Evolutionary conservation across 1,140 invertebrate species (phyloP), one percentile per base, ranked within the genome.

Genomic region (Mactra quadrangularis): DNA sequence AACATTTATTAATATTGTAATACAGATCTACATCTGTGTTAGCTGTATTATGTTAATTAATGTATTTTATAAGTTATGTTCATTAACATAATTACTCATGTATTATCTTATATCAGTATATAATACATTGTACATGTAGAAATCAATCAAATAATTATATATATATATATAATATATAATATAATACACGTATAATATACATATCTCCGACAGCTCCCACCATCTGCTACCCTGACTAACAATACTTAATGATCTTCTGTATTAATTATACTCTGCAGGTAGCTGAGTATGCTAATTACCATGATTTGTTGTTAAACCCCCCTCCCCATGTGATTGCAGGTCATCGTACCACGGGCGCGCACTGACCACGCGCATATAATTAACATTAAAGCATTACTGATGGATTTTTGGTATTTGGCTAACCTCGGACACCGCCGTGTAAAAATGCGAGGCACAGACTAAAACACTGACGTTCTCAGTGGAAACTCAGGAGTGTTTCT

Each of bases 341-440:
- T 76, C 74, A 62, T 11, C 25, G 19, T 76, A 50, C 59, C 45
- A 53, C 38, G 9, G 38, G 22, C 25, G 53, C 55, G 41, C 38
- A 25, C 45, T 25, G 35, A 45, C 33, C 59, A 76, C 57, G 74
- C 74, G 74, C 57, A 4, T 33, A 25, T 74, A 74, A 74, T 74
- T 74, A 74, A 27, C 31, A 38, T 57, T 74, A 59, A 57, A 57
- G n/a, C 41, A 38, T 22, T 17, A n/a, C 31, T 68, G 64, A 68
- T 68, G 64, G 64, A 68, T 41, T 47, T 68, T 68, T 17, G 64
- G 38, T 41, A 41, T 41, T 41, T 41, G 38, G 38, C 38, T 41
- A 41, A 41, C 38, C 38, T 41, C 38, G 38, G 38, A 41, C 38
- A 41, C 38, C 38, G 45, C 29, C 64, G 41, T 15, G 33, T 47